Base-by-base conservation (phyloP, 2,888 invertebrate genomes). In the Drosophila paranaensis region DNA sequence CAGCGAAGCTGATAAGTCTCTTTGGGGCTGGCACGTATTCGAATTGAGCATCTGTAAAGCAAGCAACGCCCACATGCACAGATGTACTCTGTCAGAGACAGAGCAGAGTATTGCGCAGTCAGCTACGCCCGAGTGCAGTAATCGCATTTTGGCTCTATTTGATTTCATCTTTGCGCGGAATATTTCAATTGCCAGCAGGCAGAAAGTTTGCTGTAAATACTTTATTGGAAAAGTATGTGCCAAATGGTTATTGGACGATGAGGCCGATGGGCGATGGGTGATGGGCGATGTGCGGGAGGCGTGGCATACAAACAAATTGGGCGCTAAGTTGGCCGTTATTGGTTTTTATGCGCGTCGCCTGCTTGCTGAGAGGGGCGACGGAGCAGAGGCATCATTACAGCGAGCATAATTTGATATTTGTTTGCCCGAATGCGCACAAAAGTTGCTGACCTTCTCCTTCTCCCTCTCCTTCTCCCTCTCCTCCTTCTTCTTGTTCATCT, bases 161-260 rank as follows among this genome's bases (percentile, higher is more conserved):
- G 79, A 81, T 71, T 74, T 60, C 68, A 63, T 74, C 67, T 72
- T 69, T 72, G 65, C 71, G 78, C 78, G 64, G 61, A 71, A 83
- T 79, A 86, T 88, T 89, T 83, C 85, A 84, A 87, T 89, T 89
- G 85, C 64, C 74, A 64, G 67, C 73, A 71, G 68, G 61, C 56
- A 66, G 68, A 72, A 61, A 77, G 65, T 73, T 79, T 63, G 69
- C 73, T 77, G 89, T 81, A 87, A 81, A 89, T 89, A 82, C 86
- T 87, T 88, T 88, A 88, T 88, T 88, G 87, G 81, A 88, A 82
- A 89, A 85, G 89, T 89, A 88, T 87, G 86, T 89, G 88, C 71
- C 88, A 88, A 90, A 90, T 90, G 84, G 83, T 90, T 89, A 88
- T 90, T 79, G 82, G 70, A 60, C 54, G 37, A 40, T 33, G 33